A percentile compares a stretch with the other conserved stretches of the same genome.
These are phyloP conservation scores for Scolopax mira DNA, from an alignment of 2,113 vertebrate genomes.

Conservation along the genomic window DNA sequence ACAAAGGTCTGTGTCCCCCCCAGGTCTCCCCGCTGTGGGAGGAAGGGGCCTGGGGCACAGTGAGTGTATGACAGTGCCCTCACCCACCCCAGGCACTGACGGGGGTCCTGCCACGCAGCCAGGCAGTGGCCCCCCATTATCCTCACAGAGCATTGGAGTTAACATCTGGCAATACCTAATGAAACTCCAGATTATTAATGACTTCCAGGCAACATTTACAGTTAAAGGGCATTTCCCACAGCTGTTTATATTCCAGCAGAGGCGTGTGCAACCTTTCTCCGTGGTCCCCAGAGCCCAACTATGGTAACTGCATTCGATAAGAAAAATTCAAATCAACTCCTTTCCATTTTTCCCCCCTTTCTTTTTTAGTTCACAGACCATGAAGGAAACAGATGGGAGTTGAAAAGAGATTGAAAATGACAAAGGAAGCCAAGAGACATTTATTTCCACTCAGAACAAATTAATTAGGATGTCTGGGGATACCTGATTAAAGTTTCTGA, in stretches of 20 bases:
- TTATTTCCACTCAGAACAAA: slow-evolving; percentile 61
- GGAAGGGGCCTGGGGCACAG: not conserved
- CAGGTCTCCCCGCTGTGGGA: not conserved
- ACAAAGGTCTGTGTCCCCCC: fast-evolving
- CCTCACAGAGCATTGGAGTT: not conserved
- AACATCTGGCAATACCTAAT: slow-evolving; percentile 27
- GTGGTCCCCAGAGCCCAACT: slow-evolving; percentile 49
- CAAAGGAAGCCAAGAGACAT: slow-evolving; percentile 58
- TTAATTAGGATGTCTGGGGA: slow-evolving; percentile 59
- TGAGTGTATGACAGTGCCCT: fast-evolving
- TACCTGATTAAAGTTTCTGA: slow-evolving; percentile 28
- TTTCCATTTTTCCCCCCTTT: not conserved
- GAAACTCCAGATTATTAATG: slow-evolving; percentile 29
- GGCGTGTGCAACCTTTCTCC: slow-evolving; percentile 36
- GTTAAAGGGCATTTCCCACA: slow-evolving; percentile 61
- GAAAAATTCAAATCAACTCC: slow-evolving; percentile 59
- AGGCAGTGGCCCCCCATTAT: not conserved
- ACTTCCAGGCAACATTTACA: slow-evolving; percentile 32
- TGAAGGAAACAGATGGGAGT: slow-evolving; percentile 64
- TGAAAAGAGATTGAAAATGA: slow-evolving; percentile 57
- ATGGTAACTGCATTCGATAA: slow-evolving; percentile 14
- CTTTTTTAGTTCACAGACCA: slow-evolving; percentile 33
- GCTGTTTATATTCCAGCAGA: slow-evolving; percentile 57
- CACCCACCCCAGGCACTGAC: fast-evolving
- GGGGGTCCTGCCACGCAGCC: fast-evolving